phyloP scores from a whole-genome alignment of 2,888 invertebrate species.

The Iselma pallidipennis region DNA sequence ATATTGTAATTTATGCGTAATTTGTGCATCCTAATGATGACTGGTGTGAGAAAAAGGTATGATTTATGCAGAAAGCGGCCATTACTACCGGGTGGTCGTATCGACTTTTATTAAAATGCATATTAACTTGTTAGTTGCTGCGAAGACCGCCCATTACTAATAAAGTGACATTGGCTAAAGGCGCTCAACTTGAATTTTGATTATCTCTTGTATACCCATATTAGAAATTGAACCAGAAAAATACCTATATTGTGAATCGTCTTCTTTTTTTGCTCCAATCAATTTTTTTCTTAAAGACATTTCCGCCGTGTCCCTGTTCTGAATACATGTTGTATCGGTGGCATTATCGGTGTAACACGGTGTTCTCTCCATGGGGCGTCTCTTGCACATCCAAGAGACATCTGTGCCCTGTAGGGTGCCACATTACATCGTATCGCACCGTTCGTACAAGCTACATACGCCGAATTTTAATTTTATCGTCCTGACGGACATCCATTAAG shows the following conservation, averaged over 20 bases:
- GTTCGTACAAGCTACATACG: conserved; percentile 30
- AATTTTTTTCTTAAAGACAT: background rate
- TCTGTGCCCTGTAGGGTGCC: conserved; percentile 42
- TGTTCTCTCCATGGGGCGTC: conserved; percentile 44
- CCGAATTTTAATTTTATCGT: conserved; percentile 35
- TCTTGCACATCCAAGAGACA: conserved; percentile 40
- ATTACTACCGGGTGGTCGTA: conserved; percentile 57
- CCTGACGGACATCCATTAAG: background rate
- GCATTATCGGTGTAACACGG: conserved; percentile 47
- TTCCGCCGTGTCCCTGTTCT: background rate
- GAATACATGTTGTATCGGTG: conserved; percentile 37
- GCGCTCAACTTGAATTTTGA: conserved; percentile 28
- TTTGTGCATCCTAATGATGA: conserved; percentile 48
- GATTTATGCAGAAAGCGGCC: conserved; percentile 54
- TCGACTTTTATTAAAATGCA: conserved; percentile 56
- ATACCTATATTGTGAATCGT: background rate
- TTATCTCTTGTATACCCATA: background rate
- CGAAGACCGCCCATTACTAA: conserved; percentile 54
- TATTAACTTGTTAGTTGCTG: conserved; percentile 56
- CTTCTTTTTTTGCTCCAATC: background rate
- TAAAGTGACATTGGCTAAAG: conserved; percentile 54
- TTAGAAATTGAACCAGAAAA: background rate
- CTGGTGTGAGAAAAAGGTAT: conserved; percentile 53
- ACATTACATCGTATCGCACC: conserved; percentile 33
- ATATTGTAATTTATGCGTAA: conserved; percentile 39